Conservation (phyloP, 1,140 invertebrate genomes). For the Halesus radiatus region DNA sequence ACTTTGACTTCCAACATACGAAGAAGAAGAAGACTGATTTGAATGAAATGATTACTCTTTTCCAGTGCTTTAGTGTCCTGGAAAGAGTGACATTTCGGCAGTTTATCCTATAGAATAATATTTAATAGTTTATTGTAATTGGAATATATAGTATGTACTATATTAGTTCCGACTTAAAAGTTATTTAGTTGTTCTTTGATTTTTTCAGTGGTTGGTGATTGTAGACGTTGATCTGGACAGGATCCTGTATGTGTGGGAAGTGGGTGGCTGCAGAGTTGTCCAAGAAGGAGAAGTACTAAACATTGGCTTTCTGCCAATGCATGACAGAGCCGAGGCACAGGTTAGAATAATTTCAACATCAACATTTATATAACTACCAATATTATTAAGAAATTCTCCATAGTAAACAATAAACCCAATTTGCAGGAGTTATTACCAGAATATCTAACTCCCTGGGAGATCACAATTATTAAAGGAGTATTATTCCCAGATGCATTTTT, state of each 20-base stretch:
- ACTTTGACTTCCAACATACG: too few species aligned
- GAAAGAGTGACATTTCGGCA: too few species aligned
- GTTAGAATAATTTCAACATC: background rate
- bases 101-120: too few species aligned
- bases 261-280: constrained; percentile 4
- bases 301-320: background rate
- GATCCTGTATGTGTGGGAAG: background rate
- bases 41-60: too few species aligned
- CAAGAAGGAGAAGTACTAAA: background rate
- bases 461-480: background rate
- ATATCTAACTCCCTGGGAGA: background rate
- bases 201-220: constrained; percentile 12
- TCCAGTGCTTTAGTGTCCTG: too few species aligned
- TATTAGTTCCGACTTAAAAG: background rate
- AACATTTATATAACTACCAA: background rate
- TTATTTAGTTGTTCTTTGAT: background rate
- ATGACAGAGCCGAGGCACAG: background rate
- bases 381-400: background rate
- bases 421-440: background rate
- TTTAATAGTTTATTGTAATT: too few species aligned
- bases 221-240: background rate
- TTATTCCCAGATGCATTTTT: background rate
- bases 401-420: background rate
- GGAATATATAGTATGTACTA: too few species aligned
- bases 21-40: too few species aligned